Evolutionary conservation across 2,888 invertebrate genomes (phyloP), one percentile per base, ranked within the genome.

Genomic region (Drosophila multiciliata): DNA sequence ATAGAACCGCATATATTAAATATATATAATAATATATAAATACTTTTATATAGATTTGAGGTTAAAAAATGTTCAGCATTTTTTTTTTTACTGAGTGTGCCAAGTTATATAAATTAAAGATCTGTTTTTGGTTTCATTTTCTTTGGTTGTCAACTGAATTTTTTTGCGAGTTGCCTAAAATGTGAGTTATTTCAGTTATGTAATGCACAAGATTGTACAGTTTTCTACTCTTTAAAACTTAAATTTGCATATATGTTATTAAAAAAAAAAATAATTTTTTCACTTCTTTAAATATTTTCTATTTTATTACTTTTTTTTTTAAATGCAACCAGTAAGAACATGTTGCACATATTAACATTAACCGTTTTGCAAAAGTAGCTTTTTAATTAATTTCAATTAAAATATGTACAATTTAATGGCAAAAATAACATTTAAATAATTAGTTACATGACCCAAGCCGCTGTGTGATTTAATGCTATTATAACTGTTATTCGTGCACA

Each of bases 371-470:
- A 58, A 57, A 66, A 49, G 38, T 60, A 66, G 63, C 70, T 67
- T 68, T 67, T 80, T 87, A 87, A 89, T 86, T 80, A 74, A 84
- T 89, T 82, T 80, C 74, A 87, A 84, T 86, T 84, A 78, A 84
- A 76, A 70, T 71, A 69, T 74, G 69, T 53, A 20, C 57, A 67
- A 67, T 58, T 83, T 82, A 84, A 82, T 79, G 78, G 48, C 60
- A 53, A 60, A 80, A 82, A 87, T 65, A 76, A 71, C 73, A 87
- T 85, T 85, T 78, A 80, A 89, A 84, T 82, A 89, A 87, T 89
- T 84, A 76, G 78, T 84, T 89, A 80, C 78, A 72, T 66, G 71
- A 54, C 45, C 61, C 57, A 57, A 53, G 59, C 60, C 42, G 33
- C 38, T 11, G 33, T 62, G 50, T 64, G 59, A 75, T 67, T 58